Conservation (phyloP, 1,140 invertebrate species). For the Drosophila micromelanica region DNA sequence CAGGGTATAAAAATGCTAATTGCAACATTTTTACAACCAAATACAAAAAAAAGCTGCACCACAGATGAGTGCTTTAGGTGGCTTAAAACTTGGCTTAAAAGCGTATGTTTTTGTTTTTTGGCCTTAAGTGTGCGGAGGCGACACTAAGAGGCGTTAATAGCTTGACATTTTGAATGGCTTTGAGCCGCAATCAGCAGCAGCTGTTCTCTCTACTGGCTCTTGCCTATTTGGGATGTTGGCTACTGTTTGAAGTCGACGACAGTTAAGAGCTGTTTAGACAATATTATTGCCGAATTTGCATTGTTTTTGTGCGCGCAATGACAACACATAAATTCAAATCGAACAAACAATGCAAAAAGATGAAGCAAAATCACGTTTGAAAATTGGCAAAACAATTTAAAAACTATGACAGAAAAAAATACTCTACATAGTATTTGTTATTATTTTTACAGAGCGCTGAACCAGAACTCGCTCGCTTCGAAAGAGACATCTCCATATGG, state of each 20-base stretch:
- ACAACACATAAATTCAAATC: constrained; percentile 48
- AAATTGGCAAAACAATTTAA: constrained; percentile 56
- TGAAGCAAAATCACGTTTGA: constrained; percentile 12
- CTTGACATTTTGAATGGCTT: constrained; percentile 77
- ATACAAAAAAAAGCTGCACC: constrained; percentile 35
- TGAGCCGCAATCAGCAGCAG: constrained; percentile 25
- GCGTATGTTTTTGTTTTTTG: constrained; percentile 14
- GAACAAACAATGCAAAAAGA: constrained; percentile 16
- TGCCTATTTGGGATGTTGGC: constrained; percentile 65
- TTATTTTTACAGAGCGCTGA: constrained; percentile 48
- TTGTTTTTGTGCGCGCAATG: constrained; percentile 13
- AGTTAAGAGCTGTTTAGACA: constrained; percentile 23
- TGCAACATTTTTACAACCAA: constrained; percentile 58
- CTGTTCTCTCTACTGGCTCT: constrained; percentile 13
- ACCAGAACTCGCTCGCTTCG: constrained; percentile 52
- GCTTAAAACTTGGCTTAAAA: constrained; percentile 4
- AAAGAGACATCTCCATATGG: constrained; percentile 23
- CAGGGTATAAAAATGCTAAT: constrained; percentile 62
- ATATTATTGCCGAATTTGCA: constrained; percentile 46
- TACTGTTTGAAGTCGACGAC: constrained; percentile 59
- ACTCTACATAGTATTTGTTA: constrained; percentile 3
- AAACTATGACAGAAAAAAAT: constrained; percentile 37
- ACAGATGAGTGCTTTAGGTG: background rate
- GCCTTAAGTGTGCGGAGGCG: constrained; percentile 75
- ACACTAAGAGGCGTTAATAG: constrained; percentile 81